Percentiles rank a stretch among this genome's conserved stretches.
These are phyloP conservation scores for Forficula auricularia DNA, from an alignment of 1,140 invertebrate genomes.

Conservation along the genomic window DNA sequence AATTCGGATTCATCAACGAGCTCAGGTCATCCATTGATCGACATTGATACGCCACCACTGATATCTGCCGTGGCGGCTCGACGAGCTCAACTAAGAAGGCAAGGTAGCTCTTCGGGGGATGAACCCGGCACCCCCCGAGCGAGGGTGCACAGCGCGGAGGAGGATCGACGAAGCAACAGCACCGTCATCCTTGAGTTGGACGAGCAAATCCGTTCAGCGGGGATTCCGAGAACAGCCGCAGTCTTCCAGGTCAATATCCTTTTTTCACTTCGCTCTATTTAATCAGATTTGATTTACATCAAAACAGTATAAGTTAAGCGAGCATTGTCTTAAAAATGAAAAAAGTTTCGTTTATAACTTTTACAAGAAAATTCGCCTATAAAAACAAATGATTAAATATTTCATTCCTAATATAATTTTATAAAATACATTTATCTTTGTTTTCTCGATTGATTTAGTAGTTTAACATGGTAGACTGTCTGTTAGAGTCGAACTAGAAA, in stretches of 20 bases:
- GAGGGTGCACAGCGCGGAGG: background rate
- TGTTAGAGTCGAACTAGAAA: too few species aligned
- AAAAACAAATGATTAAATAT: background rate
- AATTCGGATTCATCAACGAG: conserved; percentile 19
- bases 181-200: conserved; percentile 9
- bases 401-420: background rate
- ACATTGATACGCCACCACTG: background rate
- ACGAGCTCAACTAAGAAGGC: background rate
- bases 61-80: background rate
- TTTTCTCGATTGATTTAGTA: too few species aligned
- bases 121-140: conserved; percentile 6
- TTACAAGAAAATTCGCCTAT: background rate
- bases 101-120: conserved; percentile 7
- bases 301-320: background rate
- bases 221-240: background rate
- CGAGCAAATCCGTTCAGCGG: background rate
- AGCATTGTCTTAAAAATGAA: background rate
- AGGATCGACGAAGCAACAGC: background rate
- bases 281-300: background rate
- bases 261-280: too few species aligned
- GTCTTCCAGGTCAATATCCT: conserved; percentile 8
- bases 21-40: conserved; percentile 17
- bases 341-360: background rate
- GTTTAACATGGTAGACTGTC: too few species aligned
- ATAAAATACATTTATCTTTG: background rate